Percentiles rank a stretch among this genome's conserved stretches.
Evolutionary conservation across 2,113 vertebrate species (phyloP).

Genomic region (Ciconia stormi): DNA sequence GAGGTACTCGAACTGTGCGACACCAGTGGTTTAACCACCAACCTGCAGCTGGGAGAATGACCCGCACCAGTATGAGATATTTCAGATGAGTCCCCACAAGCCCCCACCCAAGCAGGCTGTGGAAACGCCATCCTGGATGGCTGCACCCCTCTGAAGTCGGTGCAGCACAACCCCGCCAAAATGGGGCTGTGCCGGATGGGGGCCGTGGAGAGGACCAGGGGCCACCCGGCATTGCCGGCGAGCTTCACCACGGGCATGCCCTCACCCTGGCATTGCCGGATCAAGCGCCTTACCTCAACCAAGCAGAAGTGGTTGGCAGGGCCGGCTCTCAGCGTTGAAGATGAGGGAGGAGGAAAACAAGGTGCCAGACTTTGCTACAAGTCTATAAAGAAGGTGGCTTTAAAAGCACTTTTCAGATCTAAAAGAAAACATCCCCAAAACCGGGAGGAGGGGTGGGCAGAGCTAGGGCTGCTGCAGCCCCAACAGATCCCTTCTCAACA

Average conservation of each 20-base stretch:
- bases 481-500: not conserved
- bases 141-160: not conserved
- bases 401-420: not conserved
- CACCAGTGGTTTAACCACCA: not conserved
- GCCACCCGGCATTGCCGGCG: fast-evolving
- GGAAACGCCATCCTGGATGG: not conserved
- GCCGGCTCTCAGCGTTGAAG: fast-evolving
- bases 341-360: not conserved
- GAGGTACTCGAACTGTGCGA: fast-evolving
- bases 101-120: fast-evolving
- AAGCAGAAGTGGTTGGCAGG: not conserved
- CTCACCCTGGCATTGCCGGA: fast-evolving
- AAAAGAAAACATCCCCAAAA: not conserved
- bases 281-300: not conserved
- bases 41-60: not conserved
- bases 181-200: fast-evolving
- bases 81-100: not conserved
- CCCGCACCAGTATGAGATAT: not conserved
- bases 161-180: not conserved
- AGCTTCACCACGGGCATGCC: fast-evolving
- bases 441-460: fast-evolving
- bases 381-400: not conserved
- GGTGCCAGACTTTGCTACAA: not conserved
- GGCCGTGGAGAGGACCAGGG: not conserved
- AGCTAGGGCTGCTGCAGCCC: not conserved